Conservation (phyloP, 2,888 invertebrate species). For the Dicycla oo region DNA sequence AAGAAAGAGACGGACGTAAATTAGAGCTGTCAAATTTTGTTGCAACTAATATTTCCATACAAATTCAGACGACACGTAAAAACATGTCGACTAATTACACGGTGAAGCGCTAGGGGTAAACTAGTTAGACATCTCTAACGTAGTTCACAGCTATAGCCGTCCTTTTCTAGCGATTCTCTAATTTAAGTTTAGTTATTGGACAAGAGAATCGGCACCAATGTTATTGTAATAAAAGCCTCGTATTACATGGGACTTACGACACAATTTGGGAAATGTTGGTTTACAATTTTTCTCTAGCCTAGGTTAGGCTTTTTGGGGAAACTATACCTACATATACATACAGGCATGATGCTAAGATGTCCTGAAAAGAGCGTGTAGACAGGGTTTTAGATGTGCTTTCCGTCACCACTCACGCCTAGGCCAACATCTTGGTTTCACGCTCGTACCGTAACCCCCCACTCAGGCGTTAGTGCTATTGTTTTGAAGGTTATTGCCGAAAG, state of each 20-base stretch:
- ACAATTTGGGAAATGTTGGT: not conserved
- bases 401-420: not conserved
- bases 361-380: not conserved
- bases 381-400: not conserved
- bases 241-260: not conserved
- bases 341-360: not conserved
- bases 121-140: no score
- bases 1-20: no score
- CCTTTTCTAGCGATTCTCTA: no score
- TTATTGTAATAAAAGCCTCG: not conserved
- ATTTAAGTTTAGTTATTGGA: no score
- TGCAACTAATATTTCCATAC: no score
- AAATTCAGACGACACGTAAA: no score
- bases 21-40: no score
- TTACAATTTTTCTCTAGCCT: not conserved
- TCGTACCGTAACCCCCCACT: not conserved
- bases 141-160: no score
- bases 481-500: constrained; percentile 5
- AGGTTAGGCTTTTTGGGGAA: not conserved
- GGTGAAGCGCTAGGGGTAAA: no score
- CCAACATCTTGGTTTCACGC: not conserved
- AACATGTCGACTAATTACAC: no score
- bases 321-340: not conserved
- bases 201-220: no score
- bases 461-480: not conserved